Conservation (phyloP, 2,113 vertebrate species). For the Actenoides hombroni region DNA sequence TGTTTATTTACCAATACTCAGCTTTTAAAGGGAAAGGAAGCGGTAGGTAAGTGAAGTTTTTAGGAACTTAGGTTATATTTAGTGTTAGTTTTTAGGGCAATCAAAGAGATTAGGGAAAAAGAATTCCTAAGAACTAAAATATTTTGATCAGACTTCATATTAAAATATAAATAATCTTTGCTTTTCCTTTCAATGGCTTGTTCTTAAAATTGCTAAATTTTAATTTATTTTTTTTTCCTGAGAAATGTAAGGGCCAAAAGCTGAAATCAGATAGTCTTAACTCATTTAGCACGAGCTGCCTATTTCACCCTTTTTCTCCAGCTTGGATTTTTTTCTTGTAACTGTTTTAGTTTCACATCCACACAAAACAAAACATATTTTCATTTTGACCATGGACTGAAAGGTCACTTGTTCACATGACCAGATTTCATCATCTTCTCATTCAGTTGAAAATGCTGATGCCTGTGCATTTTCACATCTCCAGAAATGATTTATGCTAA, state of each 20-base stretch:
- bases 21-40: not conserved
- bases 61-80: not conserved
- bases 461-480: not conserved
- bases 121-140: not conserved
- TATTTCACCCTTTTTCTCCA: not conserved
- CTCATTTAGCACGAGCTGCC: not conserved
- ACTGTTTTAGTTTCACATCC: conserved; percentile 2
- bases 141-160: not conserved
- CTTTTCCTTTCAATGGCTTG: not conserved
- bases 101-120: not conserved
- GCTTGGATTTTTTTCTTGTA: not conserved
- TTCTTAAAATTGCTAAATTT: not conserved
- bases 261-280: not conserved
- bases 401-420: not conserved
- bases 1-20: not conserved
- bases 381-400: not conserved
- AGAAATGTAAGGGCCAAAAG: not conserved
- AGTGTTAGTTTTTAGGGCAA: not conserved
- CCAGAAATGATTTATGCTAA: not conserved
- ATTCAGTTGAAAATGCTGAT: not conserved
- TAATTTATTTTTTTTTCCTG: not conserved
- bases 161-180: not conserved
- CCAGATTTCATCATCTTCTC: not conserved
- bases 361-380: not conserved
- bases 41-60: not conserved